Conservation (phyloP, 2,888 invertebrate species). For the Selenia dentaria region DNA sequence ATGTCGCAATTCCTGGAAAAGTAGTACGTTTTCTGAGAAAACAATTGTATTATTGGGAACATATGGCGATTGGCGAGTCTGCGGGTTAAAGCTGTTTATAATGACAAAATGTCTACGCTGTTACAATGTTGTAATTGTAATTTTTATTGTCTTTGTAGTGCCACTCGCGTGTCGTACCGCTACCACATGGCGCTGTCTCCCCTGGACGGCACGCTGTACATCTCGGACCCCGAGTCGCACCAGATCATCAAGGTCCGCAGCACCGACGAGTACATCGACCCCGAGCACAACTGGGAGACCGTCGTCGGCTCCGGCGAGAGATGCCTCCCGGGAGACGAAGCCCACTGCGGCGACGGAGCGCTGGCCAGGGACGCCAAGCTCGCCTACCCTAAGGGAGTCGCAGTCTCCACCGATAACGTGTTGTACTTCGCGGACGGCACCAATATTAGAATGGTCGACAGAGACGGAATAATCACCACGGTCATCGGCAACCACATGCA, state of each 20-base stretch:
- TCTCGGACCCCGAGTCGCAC: slow-evolving; percentile 98
- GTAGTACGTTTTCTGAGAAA: no score
- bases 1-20: no score
- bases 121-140: neutral
- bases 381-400: slow-evolving; percentile 98
- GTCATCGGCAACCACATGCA: slow-evolving; percentile 97
- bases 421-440: slow-evolving; percentile 98
- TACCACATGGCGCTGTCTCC: slow-evolving; percentile 99
- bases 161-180: slow-evolving; percentile 96
- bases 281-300: slow-evolving; percentile 97
- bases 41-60: no score
- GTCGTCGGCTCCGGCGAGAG: slow-evolving; percentile 97
- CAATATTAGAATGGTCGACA: slow-evolving; percentile 96
- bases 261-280: slow-evolving; percentile 92
- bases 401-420: slow-evolving; percentile 95
- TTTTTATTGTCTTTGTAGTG: slow-evolving; percentile 82
- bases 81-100: no score
- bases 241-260: slow-evolving; percentile 95
- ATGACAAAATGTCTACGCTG: no score
- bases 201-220: slow-evolving; percentile 95
- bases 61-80: no score
- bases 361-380: slow-evolving; percentile 96
- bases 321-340: slow-evolving; percentile 96
- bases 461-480: slow-evolving; percentile 96
- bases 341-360: slow-evolving; percentile 98